Conservation (phyloP, 2,888 invertebrate genomes). For the Tryphoninae sp. region DNA sequence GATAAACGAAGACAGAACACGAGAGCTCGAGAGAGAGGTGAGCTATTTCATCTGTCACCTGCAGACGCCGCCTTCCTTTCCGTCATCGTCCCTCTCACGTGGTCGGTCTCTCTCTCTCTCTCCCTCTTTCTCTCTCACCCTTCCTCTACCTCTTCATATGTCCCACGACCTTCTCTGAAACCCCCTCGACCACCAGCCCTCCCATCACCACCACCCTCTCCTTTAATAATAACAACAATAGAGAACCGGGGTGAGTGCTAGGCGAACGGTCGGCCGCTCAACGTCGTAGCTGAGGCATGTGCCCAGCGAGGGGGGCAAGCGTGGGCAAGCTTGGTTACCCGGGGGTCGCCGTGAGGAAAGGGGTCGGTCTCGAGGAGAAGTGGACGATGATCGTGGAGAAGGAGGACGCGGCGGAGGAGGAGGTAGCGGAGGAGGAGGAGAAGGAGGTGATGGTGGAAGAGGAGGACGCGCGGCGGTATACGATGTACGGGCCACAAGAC, state of each 20-base stretch:
- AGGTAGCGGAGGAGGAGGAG: slow-evolving; percentile 49
- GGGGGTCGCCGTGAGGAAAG: slow-evolving; percentile 49
- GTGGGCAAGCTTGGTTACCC: slow-evolving; percentile 49
- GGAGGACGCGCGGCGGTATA: slow-evolving; percentile 64
- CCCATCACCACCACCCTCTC: slow-evolving; percentile 66
- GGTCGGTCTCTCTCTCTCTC: slow-evolving; percentile 63
- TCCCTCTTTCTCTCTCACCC: slow-evolving; percentile 66
- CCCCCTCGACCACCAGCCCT: slow-evolving; percentile 57
- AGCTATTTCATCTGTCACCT: slow-evolving; percentile 81
- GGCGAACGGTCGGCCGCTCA: slow-evolving; percentile 68
- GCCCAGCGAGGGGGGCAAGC: slow-evolving; percentile 60
- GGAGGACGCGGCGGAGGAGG: slow-evolving; percentile 51
- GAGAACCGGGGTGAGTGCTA: slow-evolving; percentile 71
- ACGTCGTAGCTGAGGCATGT: slow-evolving; percentile 66
- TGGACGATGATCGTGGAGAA: slow-evolving; percentile 50
- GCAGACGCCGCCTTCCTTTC: slow-evolving; percentile 82
- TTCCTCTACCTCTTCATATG: slow-evolving; percentile 46
- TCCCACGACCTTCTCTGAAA: slow-evolving; percentile 52
- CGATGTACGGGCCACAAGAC: slow-evolving; percentile 78
- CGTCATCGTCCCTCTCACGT: slow-evolving; percentile 79
- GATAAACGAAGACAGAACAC: slow-evolving; percentile 54
- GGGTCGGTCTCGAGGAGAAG: slow-evolving; percentile 49
- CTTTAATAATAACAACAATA: slow-evolving; percentile 81
- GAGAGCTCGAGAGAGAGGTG: slow-evolving; percentile 61
- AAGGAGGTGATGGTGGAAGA: slow-evolving; percentile 51